Conservation (phyloP, 2,113 vertebrate genomes). For the Anser cygnoides region DNA sequence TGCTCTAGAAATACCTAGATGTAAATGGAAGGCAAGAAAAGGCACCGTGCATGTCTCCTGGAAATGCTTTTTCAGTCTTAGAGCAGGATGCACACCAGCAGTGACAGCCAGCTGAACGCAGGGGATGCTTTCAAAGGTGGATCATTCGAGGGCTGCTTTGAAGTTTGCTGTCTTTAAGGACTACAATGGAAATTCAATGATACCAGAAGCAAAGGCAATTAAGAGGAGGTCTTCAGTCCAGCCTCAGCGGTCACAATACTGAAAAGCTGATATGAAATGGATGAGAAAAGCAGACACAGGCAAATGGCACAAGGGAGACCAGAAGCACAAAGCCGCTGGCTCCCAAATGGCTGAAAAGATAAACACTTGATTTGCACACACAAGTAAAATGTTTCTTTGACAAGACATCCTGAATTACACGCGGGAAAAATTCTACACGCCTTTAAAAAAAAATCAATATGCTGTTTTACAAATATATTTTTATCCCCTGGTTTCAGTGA, state of each 20-base stretch:
- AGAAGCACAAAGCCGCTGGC: neutral
- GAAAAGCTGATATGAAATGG: neutral
- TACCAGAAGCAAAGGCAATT: neutral
- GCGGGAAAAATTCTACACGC: neutral
- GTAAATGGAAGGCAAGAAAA: neutral
- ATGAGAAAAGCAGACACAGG: fast-evolving
- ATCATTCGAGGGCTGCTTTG: neutral
- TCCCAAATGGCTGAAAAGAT: neutral
- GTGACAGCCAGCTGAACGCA: neutral
- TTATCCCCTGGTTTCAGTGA: slow-evolving; percentile 27
- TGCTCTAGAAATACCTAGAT: neutral
- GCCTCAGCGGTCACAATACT: neutral
- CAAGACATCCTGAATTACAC: neutral
- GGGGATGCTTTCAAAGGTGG: neutral
- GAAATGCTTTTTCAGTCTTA: neutral
- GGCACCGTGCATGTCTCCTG: neutral
- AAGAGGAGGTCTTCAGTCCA: neutral
- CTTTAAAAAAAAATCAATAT: neutral
- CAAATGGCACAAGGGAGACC: neutral
- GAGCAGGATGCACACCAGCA: neutral
- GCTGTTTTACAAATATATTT: slow-evolving; percentile 9
- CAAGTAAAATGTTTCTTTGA: neutral
- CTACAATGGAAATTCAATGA: neutral
- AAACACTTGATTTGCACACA: neutral
- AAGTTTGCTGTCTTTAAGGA: neutral